Conservation (phyloP, 37 sponge, comb jelly and placozoan genomes). For the Amphimedon queenslandica region DNA sequence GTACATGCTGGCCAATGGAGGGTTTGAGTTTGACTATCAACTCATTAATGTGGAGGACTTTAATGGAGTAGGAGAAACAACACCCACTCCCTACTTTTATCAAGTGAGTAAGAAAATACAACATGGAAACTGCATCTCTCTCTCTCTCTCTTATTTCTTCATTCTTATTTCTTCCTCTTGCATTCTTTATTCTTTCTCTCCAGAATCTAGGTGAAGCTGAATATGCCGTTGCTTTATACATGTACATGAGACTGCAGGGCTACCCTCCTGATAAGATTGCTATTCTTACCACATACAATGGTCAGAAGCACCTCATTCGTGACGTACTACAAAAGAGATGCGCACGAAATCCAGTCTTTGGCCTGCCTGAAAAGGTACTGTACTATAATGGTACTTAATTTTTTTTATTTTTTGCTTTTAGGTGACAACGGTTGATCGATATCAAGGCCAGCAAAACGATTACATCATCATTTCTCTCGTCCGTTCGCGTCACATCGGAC, state of each 20-base stretch:
- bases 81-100: conserved; percentile 93
- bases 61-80: conserved; percentile 91
- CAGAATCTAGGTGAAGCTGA: conserved; percentile 98
- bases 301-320: conserved; percentile 98
- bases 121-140: neutral
- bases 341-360: conserved; percentile 94
- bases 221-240: conserved; percentile 91
- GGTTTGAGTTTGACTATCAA: conserved; percentile 89
- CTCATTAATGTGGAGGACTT: conserved; percentile 94
- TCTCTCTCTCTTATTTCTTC: too few species aligned
- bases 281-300: conserved; percentile 99
- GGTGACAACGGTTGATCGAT: conserved; percentile 98
- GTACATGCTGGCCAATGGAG: conserved; percentile 83
- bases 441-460: conserved; percentile 99
- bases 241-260: conserved; percentile 99
- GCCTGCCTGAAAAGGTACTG: conserved; percentile 74
- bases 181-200: too few species aligned
- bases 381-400: too few species aligned
- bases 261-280: conserved; percentile 94
- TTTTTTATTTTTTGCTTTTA: too few species aligned
- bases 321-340: conserved; percentile 93
- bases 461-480: conserved; percentile 98
- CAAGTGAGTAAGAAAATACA: conserved; percentile 54
- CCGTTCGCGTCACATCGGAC: conserved; percentile 89
- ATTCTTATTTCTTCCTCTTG: neutral